A percentile compares a stretch with the other conserved stretches of the same genome.
Evolutionary conservation across 2,888 invertebrate species (phyloP).

Genomic region (Parthenolecanium corni): DNA sequence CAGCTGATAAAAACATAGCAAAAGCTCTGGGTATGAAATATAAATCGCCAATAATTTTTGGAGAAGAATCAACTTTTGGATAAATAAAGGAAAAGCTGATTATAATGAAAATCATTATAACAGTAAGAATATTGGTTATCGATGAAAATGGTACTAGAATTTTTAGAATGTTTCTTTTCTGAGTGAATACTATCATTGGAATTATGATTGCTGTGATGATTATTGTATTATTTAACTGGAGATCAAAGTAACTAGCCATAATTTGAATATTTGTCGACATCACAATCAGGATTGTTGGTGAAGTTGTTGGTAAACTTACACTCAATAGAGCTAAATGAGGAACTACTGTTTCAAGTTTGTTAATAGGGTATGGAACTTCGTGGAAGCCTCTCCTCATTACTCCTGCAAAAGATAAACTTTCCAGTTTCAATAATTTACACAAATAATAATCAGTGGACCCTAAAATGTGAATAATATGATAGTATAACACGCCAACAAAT

Average conservation of each 20-base stretch:
- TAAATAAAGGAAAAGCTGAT: too few species aligned
- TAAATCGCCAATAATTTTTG: too few species aligned
- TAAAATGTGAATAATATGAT: constrained; percentile 4
- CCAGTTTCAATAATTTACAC: background rate
- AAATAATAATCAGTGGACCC: constrained; percentile 4
- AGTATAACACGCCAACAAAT: background rate
- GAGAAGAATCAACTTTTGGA: too few species aligned
- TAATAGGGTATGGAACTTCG: background rate
- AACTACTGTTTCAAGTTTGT: background rate
- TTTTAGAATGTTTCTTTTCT: background rate
- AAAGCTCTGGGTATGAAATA: constrained; percentile 76
- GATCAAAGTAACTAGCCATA: background rate
- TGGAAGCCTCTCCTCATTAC: background rate
- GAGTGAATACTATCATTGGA: background rate
- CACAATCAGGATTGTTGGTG: background rate
- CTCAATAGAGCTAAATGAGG: background rate
- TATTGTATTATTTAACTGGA: background rate
- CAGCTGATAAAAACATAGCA: constrained; percentile 86
- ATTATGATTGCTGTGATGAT: background rate
- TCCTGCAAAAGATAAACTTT: constrained; percentile 1
- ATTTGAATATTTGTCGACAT: constrained; percentile 2
- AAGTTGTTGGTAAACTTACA: background rate
- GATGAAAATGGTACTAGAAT: constrained; percentile 8
- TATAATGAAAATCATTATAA: too few species aligned
- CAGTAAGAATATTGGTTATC: background rate